Percentiles rank a stretch among this genome's conserved stretches.
These are phyloP conservation scores for Acanthis flammea DNA, from an alignment of 2,797 vertebrate genomes.

Conservation along the genomic window DNA sequence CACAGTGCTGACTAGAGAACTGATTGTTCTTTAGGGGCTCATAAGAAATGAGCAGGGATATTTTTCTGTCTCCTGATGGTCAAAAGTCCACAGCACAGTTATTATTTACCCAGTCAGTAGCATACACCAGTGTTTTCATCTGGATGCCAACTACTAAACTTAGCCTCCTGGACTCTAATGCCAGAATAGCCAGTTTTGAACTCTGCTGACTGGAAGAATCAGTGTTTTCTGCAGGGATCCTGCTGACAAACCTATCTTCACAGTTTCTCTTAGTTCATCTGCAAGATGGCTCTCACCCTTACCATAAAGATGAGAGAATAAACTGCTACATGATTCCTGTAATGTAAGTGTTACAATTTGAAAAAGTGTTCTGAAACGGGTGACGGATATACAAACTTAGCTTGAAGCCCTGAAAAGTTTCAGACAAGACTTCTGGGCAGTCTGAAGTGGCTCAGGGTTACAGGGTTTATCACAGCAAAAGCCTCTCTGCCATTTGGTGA, in stretches of 20 bases:
- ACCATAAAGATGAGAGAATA: neutral
- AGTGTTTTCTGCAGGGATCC: neutral
- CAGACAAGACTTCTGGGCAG: neutral
- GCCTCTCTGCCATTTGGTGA: neutral
- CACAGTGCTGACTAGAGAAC: neutral
- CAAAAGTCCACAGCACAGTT: neutral
- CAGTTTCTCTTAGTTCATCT: neutral
- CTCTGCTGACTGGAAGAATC: neutral
- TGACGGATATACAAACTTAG: fast-evolving
- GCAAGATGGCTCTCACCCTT: fast-evolving
- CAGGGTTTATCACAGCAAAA: neutral
- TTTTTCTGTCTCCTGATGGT: neutral
- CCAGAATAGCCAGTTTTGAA: neutral
- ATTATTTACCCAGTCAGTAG: neutral
- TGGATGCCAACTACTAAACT: neutral
- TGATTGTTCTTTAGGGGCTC: neutral
- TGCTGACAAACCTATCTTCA: neutral
- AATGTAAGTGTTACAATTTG: neutral
- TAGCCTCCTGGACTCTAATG: neutral
- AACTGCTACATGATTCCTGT: neutral
- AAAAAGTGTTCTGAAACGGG: neutral
- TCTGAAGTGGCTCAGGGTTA: neutral
- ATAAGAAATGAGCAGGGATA: neutral
- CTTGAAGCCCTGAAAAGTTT: neutral
- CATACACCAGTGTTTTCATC: neutral